Evolutionary conservation across 2,113 vertebrate species (phyloP).

Genomic region (Petrocephalus microphthalmus): DNA sequence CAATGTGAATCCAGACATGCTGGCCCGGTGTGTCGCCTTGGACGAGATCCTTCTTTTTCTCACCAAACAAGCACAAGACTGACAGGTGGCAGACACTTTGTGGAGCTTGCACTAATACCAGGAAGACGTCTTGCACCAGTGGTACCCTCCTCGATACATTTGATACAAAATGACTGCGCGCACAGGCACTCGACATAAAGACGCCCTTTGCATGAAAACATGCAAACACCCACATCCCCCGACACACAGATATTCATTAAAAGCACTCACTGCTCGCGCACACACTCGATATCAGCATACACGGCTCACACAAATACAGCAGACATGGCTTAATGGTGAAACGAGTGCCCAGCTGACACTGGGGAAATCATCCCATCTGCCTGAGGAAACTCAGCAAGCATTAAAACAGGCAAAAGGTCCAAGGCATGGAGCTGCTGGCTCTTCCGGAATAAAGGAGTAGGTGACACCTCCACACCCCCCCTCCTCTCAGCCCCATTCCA

Average conservation of each 20-base stretch:
- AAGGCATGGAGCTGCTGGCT: neutral
- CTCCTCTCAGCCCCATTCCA: neutral
- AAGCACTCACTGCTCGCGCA: neutral
- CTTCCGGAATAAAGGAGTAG: neutral
- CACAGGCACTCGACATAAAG: neutral
- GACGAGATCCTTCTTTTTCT: neutral
- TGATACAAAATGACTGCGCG: neutral
- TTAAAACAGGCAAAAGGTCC: neutral
- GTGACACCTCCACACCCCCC: neutral
- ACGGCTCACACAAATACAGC: neutral
- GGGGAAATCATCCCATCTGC: neutral
- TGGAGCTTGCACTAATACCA: slow-evolving; percentile 17
- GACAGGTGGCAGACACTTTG: slow-evolving; percentile 19
- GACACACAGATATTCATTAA: neutral
- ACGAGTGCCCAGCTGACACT: neutral
- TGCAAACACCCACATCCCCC: neutral
- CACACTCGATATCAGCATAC: neutral
- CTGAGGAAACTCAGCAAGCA: neutral
- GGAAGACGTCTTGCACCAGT: slow-evolving; percentile 11
- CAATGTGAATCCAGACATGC: neutral
- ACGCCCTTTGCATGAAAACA: neutral
- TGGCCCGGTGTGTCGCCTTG: neutral
- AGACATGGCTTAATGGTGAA: neutral
- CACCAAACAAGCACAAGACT: slow-evolving; percentile 24
- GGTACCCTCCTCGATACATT: neutral